A percentile compares a stretch with the other conserved stretches of the same genome.
phyloP scores from a whole-genome alignment of 2,888 invertebrate genomes.

The Pediacus dermestoides region DNA sequence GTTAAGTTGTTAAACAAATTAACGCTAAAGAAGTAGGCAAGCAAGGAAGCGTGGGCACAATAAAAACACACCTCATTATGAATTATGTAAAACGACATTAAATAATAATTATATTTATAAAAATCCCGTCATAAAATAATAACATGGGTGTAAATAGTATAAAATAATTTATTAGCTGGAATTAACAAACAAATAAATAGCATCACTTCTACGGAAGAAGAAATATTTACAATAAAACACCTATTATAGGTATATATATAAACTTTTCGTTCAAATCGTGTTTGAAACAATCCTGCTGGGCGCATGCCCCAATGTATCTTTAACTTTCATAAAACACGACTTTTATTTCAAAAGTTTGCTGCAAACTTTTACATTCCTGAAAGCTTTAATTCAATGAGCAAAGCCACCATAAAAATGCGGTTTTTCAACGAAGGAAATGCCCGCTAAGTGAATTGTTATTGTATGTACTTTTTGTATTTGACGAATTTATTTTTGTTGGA shows the following conservation, averaged over 20 bases:
- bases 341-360: slow-evolving; percentile 45
- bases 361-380: slow-evolving; percentile 37
- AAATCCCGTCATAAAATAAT: slow-evolving; percentile 11
- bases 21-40: slow-evolving; percentile 11
- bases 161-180: too few species aligned
- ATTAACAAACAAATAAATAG: too few species aligned
- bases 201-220: too few species aligned
- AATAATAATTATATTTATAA: slow-evolving; percentile 15
- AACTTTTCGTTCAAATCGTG: too few species aligned
- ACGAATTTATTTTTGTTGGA: too few species aligned
- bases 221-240: too few species aligned
- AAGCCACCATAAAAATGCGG: slow-evolving; percentile 29
- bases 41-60: slow-evolving; percentile 14
- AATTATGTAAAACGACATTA: slow-evolving; percentile 15
- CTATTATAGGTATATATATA: too few species aligned
- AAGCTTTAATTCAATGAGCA: slow-evolving; percentile 27
- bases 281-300: too few species aligned
- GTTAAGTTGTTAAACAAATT: slow-evolving; percentile 13
- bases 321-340: slow-evolving; percentile 44
- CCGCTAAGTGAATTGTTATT: slow-evolving; percentile 28
- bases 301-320: slow-evolving; percentile 37
- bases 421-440: slow-evolving; percentile 24
- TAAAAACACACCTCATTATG: slow-evolving; percentile 15
- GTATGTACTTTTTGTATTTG: slow-evolving; percentile 19
- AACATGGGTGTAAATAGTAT: too few species aligned